These are phyloP conservation scores for Phyllotreta striolata DNA, from an alignment of 2,888 invertebrate genomes.

Conservation along the genomic window DNA sequence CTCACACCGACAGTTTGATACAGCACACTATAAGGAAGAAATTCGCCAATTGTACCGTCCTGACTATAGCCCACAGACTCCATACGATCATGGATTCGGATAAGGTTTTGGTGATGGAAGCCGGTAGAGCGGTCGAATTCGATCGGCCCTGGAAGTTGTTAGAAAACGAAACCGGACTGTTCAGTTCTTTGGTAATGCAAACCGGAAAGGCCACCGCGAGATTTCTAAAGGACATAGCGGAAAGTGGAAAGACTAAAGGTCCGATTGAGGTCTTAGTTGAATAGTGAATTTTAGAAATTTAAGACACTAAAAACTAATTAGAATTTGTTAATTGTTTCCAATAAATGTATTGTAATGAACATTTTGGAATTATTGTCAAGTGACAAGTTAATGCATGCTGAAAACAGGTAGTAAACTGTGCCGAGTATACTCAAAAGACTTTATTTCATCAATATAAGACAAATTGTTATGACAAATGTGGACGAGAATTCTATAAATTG, in stretches of 20 bases:
- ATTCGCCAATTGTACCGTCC: conserved; percentile 78
- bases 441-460: too few relatives aligned
- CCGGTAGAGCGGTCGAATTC: conserved; percentile 78
- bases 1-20: conserved; percentile 78
- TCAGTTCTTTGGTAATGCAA: conserved; percentile 68
- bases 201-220: conserved; percentile 64
- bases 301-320: too few relatives aligned
- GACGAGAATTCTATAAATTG: too few relatives aligned
- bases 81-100: conserved; percentile 89
- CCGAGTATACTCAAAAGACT: too few relatives aligned
- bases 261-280: conserved; percentile 33
- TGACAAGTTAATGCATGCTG: too few relatives aligned
- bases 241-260: too few relatives aligned
- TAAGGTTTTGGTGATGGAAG: conserved; percentile 81
- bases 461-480: too few relatives aligned
- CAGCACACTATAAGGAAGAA: conserved; percentile 78
- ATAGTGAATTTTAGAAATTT: too few relatives aligned
- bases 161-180: conserved; percentile 53
- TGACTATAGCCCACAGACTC: conserved; percentile 85
- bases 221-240: conserved; percentile 37
- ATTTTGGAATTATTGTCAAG: too few relatives aligned
- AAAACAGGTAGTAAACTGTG: too few relatives aligned
- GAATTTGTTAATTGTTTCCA: too few relatives aligned
- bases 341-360: too few relatives aligned
- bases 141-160: conserved; percentile 75